Percentiles rank a stretch among this genome's conserved stretches.
Conservation (phyloP, 2,888 invertebrate genomes). For the Dusona sp. region DNA sequence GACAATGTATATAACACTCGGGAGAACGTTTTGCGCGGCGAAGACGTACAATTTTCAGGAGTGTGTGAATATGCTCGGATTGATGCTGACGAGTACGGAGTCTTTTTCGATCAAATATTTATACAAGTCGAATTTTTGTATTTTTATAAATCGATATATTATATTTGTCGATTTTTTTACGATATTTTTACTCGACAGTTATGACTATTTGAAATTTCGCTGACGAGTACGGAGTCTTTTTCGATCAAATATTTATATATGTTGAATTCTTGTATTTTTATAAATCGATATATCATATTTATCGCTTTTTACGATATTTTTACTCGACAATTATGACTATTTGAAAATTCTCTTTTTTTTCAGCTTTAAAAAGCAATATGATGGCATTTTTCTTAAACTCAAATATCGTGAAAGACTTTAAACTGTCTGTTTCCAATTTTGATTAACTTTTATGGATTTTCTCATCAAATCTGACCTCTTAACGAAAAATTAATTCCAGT, state of each 20-base stretch:
- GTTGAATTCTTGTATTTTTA: background rate
- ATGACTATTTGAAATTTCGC: background rate
- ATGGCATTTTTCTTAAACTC: too few relatives aligned
- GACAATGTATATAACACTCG: conserved; percentile 16
- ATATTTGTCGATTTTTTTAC: too few relatives aligned
- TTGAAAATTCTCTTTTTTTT: background rate
- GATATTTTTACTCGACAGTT: background rate
- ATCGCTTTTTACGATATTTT: background rate
- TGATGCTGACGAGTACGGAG: conserved; percentile 12
- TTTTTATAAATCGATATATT: too few relatives aligned
- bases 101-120: background rate
- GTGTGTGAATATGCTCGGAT: conserved; percentile 56
- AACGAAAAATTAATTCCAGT: too few relatives aligned
- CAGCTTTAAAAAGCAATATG: too few relatives aligned
- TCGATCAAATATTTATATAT: background rate
- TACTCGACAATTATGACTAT: background rate
- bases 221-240: conserved; percentile 3
- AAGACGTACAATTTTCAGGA: conserved; percentile 70
- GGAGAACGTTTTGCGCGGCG: conserved; percentile 55
- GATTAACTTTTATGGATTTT: too few relatives aligned
- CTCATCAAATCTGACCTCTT: too few relatives aligned
- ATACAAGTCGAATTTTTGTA: background rate
- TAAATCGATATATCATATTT: too few relatives aligned
- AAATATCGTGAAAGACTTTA: too few relatives aligned
- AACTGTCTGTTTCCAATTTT: too few relatives aligned